A percentile compares a stretch with the other conserved stretches of the same genome.
These are phyloP conservation scores for Lytechinus variegatus DNA, from an alignment of 35 echinoderm and acorn worm genomes.

Conservation along the genomic window DNA sequence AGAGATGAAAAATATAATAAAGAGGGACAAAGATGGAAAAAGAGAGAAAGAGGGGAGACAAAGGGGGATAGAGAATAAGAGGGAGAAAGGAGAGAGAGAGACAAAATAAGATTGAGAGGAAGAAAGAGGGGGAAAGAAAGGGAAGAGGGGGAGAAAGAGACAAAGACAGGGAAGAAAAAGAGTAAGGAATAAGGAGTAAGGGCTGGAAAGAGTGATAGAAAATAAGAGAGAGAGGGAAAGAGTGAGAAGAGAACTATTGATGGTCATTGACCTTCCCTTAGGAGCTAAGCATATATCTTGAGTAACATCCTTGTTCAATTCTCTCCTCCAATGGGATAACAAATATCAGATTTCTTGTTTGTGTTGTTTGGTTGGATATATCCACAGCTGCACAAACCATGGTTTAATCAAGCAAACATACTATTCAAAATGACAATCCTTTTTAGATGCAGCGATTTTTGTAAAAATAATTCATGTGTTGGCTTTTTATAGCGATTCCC, in stretches of 20 bases:
- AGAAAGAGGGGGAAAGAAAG: background rate
- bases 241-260: background rate
- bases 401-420: background rate
- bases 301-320: background rate
- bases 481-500: background rate
- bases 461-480: background rate
- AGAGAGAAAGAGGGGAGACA: background rate
- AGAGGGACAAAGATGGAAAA: too few relatives aligned
- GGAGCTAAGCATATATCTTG: background rate
- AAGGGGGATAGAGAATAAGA: too few relatives aligned
- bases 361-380: background rate
- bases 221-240: background rate
- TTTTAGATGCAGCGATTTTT: background rate
- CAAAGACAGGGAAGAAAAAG: too few relatives aligned
- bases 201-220: background rate
- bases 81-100: too few relatives aligned
- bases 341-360: background rate
- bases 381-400: background rate
- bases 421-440: background rate
- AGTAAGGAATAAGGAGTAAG: background rate
- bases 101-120: background rate
- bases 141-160: background rate
- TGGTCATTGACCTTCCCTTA: background rate
- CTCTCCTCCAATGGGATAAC: background rate
- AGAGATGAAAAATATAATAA: background rate